Conservation (phyloP, 2,888 invertebrate genomes). For the Limnephilus auricula region DNA sequence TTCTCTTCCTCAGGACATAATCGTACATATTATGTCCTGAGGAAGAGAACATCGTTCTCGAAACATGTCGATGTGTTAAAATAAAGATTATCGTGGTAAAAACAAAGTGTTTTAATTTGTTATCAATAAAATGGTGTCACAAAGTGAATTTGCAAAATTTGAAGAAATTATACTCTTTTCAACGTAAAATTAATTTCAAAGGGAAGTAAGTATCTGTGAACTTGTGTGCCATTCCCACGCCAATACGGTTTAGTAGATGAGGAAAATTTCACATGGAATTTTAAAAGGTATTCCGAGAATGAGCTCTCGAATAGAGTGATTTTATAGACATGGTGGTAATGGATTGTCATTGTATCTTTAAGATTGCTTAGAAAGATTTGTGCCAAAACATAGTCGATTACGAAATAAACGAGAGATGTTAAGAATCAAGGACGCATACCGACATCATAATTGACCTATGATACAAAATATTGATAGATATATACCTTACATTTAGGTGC, state of each 20-base stretch:
- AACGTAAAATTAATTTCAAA: background rate
- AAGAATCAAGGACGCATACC: background rate
- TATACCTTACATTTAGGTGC: no score
- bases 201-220: background rate
- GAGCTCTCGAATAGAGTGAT: background rate
- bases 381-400: background rate
- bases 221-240: background rate
- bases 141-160: no score
- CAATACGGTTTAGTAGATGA: background rate
- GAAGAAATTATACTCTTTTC: no score
- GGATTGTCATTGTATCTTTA: background rate
- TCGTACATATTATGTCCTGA: no score
- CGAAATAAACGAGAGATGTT: background rate
- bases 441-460: background rate
- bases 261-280: background rate
- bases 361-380: background rate
- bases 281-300: background rate
- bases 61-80: no score
- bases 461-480: no score
- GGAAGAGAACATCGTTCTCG: no score
- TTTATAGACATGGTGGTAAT: background rate
- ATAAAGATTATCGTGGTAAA: no score
- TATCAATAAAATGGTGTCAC: no score
- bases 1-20: no score
- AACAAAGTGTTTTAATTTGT: no score